A percentile compares a stretch with the other conserved stretches of the same genome.
These are phyloP conservation scores for Miniopterus natalensis DNA, from an alignment of 2,113 vertebrate species.

Conservation along the genomic window DNA sequence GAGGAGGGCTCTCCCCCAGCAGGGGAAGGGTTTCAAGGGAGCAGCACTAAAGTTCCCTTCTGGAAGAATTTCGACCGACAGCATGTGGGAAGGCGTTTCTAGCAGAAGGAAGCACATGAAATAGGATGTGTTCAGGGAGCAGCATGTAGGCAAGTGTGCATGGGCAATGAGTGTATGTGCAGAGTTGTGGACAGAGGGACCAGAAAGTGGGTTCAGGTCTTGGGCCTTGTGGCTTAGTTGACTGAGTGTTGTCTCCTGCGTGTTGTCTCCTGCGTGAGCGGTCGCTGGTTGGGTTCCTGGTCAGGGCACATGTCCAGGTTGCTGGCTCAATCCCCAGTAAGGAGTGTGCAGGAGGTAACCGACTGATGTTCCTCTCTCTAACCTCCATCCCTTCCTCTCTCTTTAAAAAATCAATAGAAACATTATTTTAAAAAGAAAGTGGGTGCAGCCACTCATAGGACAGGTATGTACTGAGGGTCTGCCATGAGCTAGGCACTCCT, in stretches of 20 bases:
- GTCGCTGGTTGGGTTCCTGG: too few relatives aligned
- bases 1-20: not conserved
- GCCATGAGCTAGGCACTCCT: fast-evolving
- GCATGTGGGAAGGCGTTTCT: not conserved
- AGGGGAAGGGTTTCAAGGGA: not conserved
- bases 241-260: too few relatives aligned
- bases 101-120: not conserved
- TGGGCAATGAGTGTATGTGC: fast-evolving
- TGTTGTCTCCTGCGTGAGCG: too few relatives aligned
- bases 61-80: not conserved
- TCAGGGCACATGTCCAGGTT: too few relatives aligned
- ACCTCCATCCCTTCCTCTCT: too few relatives aligned
- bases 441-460: fast-evolving
- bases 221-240: too few relatives aligned
- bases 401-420: too few relatives aligned
- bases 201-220: not conserved
- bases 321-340: too few relatives aligned
- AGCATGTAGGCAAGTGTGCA: fast-evolving
- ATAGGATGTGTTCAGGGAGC: not conserved
- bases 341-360: too few relatives aligned
- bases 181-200: fast-evolving
- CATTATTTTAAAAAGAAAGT: not conserved
- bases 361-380: too few relatives aligned
- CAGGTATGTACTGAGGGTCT: not conserved
- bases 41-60: not conserved